These are phyloP conservation scores for Casuarius casuarius DNA, from an alignment of 2,113 vertebrate species.

Conservation along the genomic window DNA sequence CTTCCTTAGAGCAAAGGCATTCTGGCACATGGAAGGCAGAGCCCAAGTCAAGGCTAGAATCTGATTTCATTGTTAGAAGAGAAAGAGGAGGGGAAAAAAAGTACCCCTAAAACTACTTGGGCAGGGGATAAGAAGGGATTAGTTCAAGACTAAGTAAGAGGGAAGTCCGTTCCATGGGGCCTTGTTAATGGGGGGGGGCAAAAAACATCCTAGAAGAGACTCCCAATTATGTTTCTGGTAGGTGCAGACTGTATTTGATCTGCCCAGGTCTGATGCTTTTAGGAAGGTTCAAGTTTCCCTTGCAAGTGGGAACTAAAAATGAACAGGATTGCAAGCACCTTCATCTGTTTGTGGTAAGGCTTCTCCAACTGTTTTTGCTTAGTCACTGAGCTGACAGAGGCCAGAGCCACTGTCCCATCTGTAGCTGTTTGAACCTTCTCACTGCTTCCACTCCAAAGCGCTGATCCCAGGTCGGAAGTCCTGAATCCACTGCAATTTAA, in stretches of 20 bases:
- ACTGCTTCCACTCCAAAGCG: not conserved
- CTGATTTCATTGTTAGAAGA: not conserved
- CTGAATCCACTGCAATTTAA: not conserved
- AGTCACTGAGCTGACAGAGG: too few relatives aligned
- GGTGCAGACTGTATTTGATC: too few relatives aligned
- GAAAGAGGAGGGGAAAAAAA: not conserved
- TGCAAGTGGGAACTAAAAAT: too few relatives aligned
- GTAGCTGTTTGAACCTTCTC: not conserved
- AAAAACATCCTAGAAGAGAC: too few relatives aligned
- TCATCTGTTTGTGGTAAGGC: not conserved
- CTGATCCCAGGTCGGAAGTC: not conserved
- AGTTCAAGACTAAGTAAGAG: not conserved
- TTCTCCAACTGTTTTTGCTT: not conserved
- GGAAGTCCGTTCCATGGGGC: not conserved
- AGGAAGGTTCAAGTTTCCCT: too few relatives aligned
- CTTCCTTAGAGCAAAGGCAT: not conserved
- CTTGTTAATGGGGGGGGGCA: too few relatives aligned
- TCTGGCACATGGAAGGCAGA: not conserved
- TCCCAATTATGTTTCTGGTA: too few relatives aligned
- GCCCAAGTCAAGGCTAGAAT: not conserved
- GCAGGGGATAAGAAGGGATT: not conserved
- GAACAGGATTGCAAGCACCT: too few relatives aligned
- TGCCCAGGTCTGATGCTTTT: too few relatives aligned
- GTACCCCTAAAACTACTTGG: not conserved
- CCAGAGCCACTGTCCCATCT: not conserved